These are phyloP conservation scores for Aethina tumida DNA, from an alignment of 1,140 invertebrate species.

Conservation along the genomic window DNA sequence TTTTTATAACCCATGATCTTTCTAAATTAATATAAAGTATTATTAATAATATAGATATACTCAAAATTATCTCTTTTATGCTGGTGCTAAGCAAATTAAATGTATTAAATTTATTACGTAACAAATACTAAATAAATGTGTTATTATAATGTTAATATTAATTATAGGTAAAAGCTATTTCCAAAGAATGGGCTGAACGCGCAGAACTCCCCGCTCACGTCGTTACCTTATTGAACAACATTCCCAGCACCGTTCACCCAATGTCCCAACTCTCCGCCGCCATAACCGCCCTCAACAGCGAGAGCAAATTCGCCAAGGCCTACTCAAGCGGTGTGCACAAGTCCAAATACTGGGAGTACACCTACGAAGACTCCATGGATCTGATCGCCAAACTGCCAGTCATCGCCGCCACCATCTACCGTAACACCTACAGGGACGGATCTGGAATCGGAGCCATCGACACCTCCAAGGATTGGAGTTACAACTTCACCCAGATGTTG, in stretches of 20 bases:
- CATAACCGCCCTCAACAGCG: constrained; percentile 72
- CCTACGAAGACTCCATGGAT: constrained; percentile 82
- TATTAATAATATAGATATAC: no score
- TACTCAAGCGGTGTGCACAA: constrained; percentile 74
- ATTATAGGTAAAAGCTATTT: constrained; percentile 56
- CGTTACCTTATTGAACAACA: constrained; percentile 79
- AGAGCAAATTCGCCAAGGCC: constrained; percentile 79
- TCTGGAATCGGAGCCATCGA: constrained; percentile 72
- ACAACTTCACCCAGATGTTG: constrained; percentile 76
- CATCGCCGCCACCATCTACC: constrained; percentile 82
- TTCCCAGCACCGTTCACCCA: constrained; percentile 73
- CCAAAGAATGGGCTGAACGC: constrained; percentile 75
- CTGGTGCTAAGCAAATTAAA: no score
- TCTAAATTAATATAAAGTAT: no score
- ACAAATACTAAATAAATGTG: no score
- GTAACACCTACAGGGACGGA: constrained; percentile 66
- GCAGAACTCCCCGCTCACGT: constrained; percentile 78
- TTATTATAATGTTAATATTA: constrained; percentile 11
- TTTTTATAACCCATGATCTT: no score
- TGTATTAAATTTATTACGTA: no score
- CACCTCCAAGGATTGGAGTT: constrained; percentile 73
- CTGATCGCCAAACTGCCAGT: constrained; percentile 82
- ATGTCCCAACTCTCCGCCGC: constrained; percentile 85
- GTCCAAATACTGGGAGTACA: constrained; percentile 73
- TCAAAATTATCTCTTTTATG: no score